phyloP scores from a whole-genome alignment of 2,797 vertebrate genomes.

The Naso thynnoides region DNA sequence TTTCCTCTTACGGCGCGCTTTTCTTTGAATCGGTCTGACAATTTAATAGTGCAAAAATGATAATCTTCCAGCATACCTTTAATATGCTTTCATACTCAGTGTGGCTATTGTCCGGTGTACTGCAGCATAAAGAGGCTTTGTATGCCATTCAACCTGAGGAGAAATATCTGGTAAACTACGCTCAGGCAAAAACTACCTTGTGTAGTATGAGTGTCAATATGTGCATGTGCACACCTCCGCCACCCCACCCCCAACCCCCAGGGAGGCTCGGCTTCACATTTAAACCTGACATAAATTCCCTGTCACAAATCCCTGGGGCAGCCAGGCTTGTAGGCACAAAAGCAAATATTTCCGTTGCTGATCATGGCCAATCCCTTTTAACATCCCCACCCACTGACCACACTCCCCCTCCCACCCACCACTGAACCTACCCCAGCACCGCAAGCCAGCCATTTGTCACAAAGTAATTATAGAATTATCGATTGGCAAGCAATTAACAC shows the following conservation, averaged over 20 bases:
- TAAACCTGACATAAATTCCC: slow-evolving; percentile 86
- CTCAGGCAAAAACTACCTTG: slow-evolving; percentile 36
- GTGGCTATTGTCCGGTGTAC: slow-evolving; percentile 42
- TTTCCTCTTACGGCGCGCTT: slow-evolving; percentile 61
- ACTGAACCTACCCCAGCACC: slow-evolving; percentile 74
- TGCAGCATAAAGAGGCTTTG: slow-evolving; percentile 43
- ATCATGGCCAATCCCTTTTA: slow-evolving; percentile 83
- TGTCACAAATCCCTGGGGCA: slow-evolving; percentile 83
- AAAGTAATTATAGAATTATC: slow-evolving; percentile 92
- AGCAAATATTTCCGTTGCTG: slow-evolving; percentile 89
- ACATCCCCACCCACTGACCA: slow-evolving; percentile 76
- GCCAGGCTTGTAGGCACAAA: slow-evolving; percentile 84
- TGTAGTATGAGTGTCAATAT: slow-evolving; percentile 38
- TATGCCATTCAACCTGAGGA: slow-evolving; percentile 26
- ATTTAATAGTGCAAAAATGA: slow-evolving; percentile 73
- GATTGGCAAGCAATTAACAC: slow-evolving; percentile 90
- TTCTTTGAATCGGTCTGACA: slow-evolving; percentile 69
- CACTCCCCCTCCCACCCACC: slow-evolving; percentile 57
- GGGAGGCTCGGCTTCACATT: slow-evolving; percentile 67
- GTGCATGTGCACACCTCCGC: slow-evolving; percentile 37
- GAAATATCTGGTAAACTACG: slow-evolving; percentile 35
- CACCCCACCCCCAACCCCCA: slow-evolving; percentile 14
- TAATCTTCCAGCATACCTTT: slow-evolving; percentile 62
- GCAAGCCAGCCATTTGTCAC: slow-evolving; percentile 88
- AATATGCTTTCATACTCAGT: slow-evolving; percentile 53